Conservation (phyloP, 1,140 invertebrate species). For the Antheraea pernyi region DNA sequence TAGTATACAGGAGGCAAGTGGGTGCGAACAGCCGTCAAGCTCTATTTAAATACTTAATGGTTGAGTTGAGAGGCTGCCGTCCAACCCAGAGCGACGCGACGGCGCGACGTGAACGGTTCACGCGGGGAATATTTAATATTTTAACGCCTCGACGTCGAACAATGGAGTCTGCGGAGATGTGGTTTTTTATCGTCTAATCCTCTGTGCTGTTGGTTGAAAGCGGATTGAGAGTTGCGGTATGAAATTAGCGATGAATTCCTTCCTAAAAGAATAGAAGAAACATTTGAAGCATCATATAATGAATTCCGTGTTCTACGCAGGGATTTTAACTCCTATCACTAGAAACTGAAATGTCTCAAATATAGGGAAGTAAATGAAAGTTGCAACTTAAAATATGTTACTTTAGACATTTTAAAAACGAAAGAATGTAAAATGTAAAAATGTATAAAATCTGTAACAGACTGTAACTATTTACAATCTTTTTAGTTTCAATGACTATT, state of each 20-base stretch:
- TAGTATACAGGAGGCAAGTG: slow-evolving; percentile 16
- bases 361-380: no score
- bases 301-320: no score
- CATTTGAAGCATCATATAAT: neutral
- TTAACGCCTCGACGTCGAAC: neutral
- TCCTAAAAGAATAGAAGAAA: neutral
- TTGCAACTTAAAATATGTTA: no score
- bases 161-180: neutral
- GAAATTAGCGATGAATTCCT: neutral
- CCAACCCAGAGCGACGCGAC: neutral
- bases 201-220: neutral
- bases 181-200: neutral
- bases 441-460: no score
- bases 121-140: neutral
- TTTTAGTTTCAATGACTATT: no score
- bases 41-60: slow-evolving; percentile 1
- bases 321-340: no score
- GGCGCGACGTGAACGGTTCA: neutral
- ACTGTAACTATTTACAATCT: no score
- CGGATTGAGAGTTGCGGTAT: neutral
- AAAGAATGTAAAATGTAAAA: no score
- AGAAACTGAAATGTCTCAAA: no score
- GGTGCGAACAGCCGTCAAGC: neutral
- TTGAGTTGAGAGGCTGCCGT: neutral
- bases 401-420: no score